Percentiles rank a stretch among this genome's conserved stretches.
Conservation (phyloP, 2,888 invertebrate species). For the Leucophenga maculata region DNA sequence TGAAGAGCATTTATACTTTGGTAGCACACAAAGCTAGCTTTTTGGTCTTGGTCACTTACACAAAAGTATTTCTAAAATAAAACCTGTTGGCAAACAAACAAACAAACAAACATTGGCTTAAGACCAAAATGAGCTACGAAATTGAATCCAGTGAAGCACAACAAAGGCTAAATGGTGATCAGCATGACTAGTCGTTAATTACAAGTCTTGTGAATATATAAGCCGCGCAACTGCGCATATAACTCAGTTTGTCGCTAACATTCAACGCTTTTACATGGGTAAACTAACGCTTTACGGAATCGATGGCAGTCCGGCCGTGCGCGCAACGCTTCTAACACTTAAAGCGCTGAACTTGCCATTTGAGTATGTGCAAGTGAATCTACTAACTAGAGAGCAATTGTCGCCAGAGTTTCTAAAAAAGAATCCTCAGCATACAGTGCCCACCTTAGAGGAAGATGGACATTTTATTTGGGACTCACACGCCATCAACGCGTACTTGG, state of each 20-base stretch:
- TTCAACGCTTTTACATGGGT: conserved; percentile 27
- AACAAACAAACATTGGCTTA: no score
- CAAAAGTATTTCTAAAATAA: no score
- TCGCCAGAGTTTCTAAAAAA: conserved; percentile 41
- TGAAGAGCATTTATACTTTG: no score
- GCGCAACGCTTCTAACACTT: conserved; percentile 76
- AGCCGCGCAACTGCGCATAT: no score
- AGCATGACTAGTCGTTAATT: no score
- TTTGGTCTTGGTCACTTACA: no score
- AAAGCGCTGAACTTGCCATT: conserved; percentile 76
- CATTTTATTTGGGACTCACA: conserved; percentile 54
- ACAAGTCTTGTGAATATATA: no score
- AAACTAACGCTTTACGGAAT: conserved; percentile 50
- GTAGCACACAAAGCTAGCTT: no score
- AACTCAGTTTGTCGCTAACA: background rate
- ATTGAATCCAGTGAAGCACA: no score
- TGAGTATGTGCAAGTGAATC: conserved; percentile 43
- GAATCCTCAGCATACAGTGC: conserved; percentile 56
- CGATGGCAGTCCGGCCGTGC: conserved; percentile 75
- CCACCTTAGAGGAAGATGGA: conserved; percentile 48
- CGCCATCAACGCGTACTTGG: conserved; percentile 56
- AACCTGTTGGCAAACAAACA: no score
- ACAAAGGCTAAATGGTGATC: no score
- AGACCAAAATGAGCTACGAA: no score
- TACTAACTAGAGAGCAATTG: conserved; percentile 42